phyloP scores from a whole-genome alignment of 64 coral and sea anemone species.

The Porites australiensis region DNA sequence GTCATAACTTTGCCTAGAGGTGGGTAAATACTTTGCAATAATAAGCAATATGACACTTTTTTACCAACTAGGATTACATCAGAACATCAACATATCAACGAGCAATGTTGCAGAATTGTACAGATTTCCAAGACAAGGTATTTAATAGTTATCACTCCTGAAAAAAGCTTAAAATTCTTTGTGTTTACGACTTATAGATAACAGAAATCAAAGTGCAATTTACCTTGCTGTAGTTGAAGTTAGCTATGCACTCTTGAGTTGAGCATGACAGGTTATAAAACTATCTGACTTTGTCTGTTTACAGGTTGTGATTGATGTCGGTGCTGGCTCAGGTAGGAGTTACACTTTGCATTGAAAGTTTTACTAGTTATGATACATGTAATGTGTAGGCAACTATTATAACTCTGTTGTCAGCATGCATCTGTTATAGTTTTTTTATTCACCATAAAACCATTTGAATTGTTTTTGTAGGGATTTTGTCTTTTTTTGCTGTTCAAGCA shows the following conservation, averaged over 20 bases:
- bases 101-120: constrained; percentile 95
- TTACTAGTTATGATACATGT: too few species aligned
- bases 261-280: too few species aligned
- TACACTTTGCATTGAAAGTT: not conserved
- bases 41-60: not conserved
- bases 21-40: too few species aligned
- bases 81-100: constrained; percentile 98
- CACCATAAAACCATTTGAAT: not conserved
- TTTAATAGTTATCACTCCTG: not conserved
- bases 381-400: too few species aligned
- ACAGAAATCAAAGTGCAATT: too few species aligned
- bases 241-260: too few species aligned
- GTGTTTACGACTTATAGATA: too few species aligned
- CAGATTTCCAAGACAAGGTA: constrained; percentile 98
- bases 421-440: not conserved
- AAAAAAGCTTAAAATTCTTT: too few species aligned
- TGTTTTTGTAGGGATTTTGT: constrained; percentile 83
- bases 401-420: too few species aligned
- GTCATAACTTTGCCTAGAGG: too few species aligned
- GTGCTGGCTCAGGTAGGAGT: constrained; percentile 85
- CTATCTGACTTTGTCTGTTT: not conserved
- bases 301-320: constrained; percentile 94
- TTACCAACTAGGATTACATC: constrained; percentile 80
- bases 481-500: constrained; percentile 97
- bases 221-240: too few species aligned